Evolutionary conservation across 2,888 invertebrate genomes (phyloP), one percentile per base, ranked within the genome.

Genomic region (Oscheius sp.): DNA sequence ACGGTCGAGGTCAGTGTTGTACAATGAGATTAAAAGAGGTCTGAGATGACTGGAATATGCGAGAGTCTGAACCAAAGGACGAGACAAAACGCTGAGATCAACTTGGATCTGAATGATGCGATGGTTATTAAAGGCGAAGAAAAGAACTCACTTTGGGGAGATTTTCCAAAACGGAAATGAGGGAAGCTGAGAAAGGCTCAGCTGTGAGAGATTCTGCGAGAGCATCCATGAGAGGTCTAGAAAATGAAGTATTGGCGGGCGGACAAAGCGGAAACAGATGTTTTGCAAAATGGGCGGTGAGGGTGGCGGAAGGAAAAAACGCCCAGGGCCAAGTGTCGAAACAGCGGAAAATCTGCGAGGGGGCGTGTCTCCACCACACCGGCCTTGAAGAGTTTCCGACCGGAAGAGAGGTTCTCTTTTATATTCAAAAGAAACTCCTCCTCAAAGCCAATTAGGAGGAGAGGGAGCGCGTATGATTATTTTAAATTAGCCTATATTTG

Each of bases 11-110:
- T 83, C 83, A 31, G 82, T 74, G 20, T 69, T 68, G 73, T 82
- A 84, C n/a, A 83, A 71, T 31, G 80, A 61, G 34, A 79, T 77
- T 27, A 86, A 74, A 31, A 86, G 76, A 6, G 79, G 76, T 8
- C 82, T 79, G 63, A 86, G 78, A 46, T 74, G 55, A 12, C 78
- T 73, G 20, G 80, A 68, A 34, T 83, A 78, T 6, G 81, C 76
- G 64, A 82, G 78, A 23, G 84, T 78, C 68, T 85, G 82, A 71
- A 86, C 84, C 25, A 86, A 68, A 15, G 86, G 81, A 20, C 78
- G 76, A 0, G 86, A 82, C 25, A 84, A 70, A 23, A 71, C 69
- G 31, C 81, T 82, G 25, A 86, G 70, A 37, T 84, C 84, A 20
- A 83, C 75, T 71, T 75, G 58, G 53, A 65, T 25, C 34, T 57